Evolutionary conservation across 2,888 invertebrate genomes (phyloP).

Genomic region (Nephrotoma appendiculata): DNA sequence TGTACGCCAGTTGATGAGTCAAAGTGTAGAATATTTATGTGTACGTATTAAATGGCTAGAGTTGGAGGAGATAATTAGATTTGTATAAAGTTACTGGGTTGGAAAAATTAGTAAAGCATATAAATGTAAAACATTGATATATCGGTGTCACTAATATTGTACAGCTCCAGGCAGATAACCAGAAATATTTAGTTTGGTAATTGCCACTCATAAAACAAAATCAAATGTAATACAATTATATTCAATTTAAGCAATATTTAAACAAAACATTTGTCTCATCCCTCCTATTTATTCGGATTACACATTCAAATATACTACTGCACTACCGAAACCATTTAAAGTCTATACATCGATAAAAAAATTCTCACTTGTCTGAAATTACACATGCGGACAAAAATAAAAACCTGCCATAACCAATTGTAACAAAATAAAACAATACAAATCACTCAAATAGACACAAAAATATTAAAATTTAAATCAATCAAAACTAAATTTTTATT

Average conservation of each 20-base stretch:
- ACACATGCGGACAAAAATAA: background rate
- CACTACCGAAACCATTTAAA: background rate
- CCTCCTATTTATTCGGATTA: background rate
- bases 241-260: background rate
- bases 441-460: background rate
- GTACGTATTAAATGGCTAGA: background rate
- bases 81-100: background rate
- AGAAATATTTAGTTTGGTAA: background rate
- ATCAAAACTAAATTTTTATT: background rate
- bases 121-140: background rate
- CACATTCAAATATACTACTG: background rate
- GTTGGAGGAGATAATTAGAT: background rate
- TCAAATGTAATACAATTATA: background rate
- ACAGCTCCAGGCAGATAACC: background rate
- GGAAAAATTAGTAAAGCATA: background rate
- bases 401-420: background rate
- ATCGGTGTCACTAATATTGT: background rate
- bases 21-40: background rate
- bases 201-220: background rate
- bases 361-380: background rate
- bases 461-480: background rate
- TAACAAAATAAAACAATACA: background rate
- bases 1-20: background rate
- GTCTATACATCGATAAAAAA: background rate
- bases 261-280: background rate